Evolutionary conservation across 1,140 invertebrate genomes (phyloP).

Genomic region (Pogonomyrmex barbatus): DNA sequence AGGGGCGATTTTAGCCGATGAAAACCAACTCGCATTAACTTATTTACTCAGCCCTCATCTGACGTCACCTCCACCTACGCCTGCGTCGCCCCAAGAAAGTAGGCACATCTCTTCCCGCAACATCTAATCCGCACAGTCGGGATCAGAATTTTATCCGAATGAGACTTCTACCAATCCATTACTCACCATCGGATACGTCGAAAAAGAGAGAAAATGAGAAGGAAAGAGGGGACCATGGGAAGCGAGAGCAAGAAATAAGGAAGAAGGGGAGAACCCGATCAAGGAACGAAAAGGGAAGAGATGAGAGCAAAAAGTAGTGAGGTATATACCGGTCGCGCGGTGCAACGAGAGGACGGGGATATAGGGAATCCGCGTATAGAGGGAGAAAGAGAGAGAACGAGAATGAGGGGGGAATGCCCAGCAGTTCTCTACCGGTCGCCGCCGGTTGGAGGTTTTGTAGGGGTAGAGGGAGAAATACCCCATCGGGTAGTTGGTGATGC

Average conservation of each 20-base stretch:
- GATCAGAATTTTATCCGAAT: conserved; percentile 60
- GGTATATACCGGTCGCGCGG: conserved; percentile 44
- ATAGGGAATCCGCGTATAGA: conserved; percentile 39
- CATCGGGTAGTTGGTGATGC: conserved; percentile 55
- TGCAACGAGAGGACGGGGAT: conserved; percentile 50
- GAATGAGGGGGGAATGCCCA: conserved; percentile 54
- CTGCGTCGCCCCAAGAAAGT: conserved; percentile 34
- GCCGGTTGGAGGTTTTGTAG: conserved; percentile 29
- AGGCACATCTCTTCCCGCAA: conserved; percentile 24
- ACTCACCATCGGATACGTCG: conserved; percentile 54
- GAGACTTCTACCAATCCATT: conserved; percentile 56
- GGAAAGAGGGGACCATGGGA: neutral
- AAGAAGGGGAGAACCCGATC: conserved; percentile 52
- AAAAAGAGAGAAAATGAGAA: neutral
- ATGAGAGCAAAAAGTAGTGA: conserved; percentile 54
- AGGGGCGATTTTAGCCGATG: neutral
- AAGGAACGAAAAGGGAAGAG: conserved; percentile 52
- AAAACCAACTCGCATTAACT: conserved; percentile 38
- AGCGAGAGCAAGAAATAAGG: conserved; percentile 44
- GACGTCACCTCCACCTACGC: conserved; percentile 53
- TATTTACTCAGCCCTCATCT: conserved; percentile 47
- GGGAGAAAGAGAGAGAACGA: neutral
- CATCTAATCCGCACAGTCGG: conserved; percentile 7
- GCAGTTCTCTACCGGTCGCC: conserved; percentile 42
- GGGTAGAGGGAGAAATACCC: conserved; percentile 31